A percentile compares a stretch with the other conserved stretches of the same genome.
Conservation (phyloP, 2,797 vertebrate species). For the Lacerta bilineata region DNA sequence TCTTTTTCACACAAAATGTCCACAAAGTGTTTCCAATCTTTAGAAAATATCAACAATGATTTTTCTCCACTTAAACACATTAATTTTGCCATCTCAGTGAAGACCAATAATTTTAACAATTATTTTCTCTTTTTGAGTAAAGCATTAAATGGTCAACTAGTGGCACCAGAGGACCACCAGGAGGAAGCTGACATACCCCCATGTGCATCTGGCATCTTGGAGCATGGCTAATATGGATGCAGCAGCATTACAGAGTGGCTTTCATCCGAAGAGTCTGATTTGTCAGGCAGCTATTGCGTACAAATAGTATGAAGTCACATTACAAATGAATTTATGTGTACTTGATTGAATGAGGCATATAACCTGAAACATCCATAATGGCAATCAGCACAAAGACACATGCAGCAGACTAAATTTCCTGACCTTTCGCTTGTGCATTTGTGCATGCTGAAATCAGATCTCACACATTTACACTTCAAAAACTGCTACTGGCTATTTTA, state of each 20-base stretch:
- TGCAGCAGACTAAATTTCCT: background rate
- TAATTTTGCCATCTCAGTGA: too few species aligned
- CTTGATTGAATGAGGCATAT: background rate
- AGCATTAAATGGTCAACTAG: too few species aligned
- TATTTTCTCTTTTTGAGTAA: too few species aligned
- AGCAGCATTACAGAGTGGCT: background rate
- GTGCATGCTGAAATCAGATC: conserved; percentile 10
- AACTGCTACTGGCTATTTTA: conserved; percentile 9
- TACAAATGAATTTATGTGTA: background rate
- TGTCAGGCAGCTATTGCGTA: background rate
- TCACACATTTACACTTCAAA: conserved; percentile 13
- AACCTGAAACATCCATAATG: conserved; percentile 1
- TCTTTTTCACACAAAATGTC: too few species aligned
- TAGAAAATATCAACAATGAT: too few species aligned
- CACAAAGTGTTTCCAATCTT: too few species aligned
- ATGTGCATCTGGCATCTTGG: background rate
- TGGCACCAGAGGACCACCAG: background rate
- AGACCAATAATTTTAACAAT: too few species aligned
- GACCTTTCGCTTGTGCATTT: conserved; percentile 5
- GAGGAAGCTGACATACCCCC: background rate
- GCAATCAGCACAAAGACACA: conserved; percentile 1
- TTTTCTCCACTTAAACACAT: too few species aligned
- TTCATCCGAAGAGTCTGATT: background rate
- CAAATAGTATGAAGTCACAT: background rate
- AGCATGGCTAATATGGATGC: background rate